Conservation (phyloP, 2,113 vertebrate species). For the Myotis brandtii region DNA sequence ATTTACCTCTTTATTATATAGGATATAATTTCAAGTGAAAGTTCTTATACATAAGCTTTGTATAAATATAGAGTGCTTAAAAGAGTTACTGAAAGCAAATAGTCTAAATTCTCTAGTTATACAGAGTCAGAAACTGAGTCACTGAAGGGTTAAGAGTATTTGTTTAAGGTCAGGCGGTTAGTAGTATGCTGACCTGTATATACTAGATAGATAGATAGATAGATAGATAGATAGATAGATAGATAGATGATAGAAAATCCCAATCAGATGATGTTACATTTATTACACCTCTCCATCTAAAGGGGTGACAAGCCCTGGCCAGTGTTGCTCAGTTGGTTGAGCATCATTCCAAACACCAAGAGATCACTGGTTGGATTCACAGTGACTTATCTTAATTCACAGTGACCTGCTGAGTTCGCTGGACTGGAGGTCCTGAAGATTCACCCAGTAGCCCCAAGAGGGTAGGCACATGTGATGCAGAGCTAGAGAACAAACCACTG, state of each 20-base stretch:
- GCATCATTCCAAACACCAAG: no score
- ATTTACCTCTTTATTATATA: no score
- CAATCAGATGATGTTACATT: background rate
- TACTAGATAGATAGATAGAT: background rate
- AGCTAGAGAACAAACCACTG: background rate
- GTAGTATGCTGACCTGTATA: background rate
- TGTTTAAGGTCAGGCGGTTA: background rate
- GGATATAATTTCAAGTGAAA: background rate
- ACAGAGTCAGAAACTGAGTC: background rate
- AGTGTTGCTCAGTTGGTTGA: no score
- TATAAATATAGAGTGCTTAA: background rate
- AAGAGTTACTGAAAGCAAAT: background rate
- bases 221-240: background rate
- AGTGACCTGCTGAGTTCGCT: background rate
- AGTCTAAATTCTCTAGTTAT: background rate
- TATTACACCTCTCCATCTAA: background rate
- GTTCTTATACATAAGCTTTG: background rate
- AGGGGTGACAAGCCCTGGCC: background rate
- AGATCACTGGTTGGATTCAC: background rate
- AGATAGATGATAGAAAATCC: no score
- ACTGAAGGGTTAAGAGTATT: background rate
- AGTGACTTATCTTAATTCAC: background rate
- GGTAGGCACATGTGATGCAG: background rate
- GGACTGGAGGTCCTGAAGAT: background rate
- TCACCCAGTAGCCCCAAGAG: background rate